These are phyloP conservation scores for Eulemur albifrons DNA, from an alignment of 2,797 vertebrate genomes.

Conservation along the genomic window DNA sequence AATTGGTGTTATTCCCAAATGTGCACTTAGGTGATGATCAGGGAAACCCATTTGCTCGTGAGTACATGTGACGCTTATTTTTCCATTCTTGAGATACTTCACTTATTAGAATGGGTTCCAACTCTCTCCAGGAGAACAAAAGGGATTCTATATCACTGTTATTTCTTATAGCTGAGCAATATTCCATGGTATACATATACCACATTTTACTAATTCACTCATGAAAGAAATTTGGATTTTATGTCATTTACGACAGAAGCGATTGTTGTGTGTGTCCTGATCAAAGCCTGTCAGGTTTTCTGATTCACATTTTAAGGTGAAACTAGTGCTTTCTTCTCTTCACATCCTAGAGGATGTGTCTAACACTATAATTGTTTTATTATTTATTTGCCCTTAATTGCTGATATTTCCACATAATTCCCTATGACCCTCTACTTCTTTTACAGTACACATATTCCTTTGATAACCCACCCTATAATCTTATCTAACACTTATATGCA, in stretches of 20 bases:
- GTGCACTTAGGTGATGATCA: too few relatives aligned
- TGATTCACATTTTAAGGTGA: background rate
- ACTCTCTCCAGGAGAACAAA: too few relatives aligned
- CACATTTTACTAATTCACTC: too few relatives aligned
- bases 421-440: background rate
- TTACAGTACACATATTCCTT: background rate
- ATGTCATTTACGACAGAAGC: background rate
- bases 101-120: too few relatives aligned
- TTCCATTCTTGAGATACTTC: too few relatives aligned
- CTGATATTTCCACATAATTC: background rate
- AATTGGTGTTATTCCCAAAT: too few relatives aligned
- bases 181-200: too few relatives aligned
- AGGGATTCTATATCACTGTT: too few relatives aligned
- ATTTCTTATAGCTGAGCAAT: too few relatives aligned
- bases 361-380: background rate
- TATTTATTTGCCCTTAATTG: background rate
- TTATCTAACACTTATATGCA: background rate
- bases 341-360: background rate
- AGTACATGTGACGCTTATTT: too few relatives aligned
- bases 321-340: background rate
- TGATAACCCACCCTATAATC: background rate
- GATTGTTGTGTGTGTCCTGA: background rate
- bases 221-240: background rate
- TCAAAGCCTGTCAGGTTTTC: background rate
- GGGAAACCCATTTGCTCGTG: too few relatives aligned